Evolutionary conservation across 2,888 invertebrate genomes (phyloP).

Genomic region (Erebia ligea): DNA sequence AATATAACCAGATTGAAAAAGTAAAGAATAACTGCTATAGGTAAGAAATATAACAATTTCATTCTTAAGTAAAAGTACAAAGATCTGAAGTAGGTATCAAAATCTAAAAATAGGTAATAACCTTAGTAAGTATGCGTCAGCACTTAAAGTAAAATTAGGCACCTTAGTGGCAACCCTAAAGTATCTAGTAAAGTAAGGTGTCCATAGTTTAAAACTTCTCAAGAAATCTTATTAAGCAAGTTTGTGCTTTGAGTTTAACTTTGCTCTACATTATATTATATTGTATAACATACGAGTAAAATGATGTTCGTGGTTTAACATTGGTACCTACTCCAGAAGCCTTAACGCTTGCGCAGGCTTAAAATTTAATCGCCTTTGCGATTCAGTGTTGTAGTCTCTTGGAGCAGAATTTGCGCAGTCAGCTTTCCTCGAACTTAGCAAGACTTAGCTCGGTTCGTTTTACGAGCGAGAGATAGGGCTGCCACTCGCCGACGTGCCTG

Average conservation of each 20-base stretch:
- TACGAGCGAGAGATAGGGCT: slow-evolving; percentile 22
- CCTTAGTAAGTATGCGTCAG: background rate
- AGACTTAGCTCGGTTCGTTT: slow-evolving; percentile 30
- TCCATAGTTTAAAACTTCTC: background rate
- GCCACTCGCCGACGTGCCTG: background rate
- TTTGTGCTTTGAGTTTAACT: background rate
- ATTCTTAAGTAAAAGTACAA: too few relatives aligned
- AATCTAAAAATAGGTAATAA: too few relatives aligned
- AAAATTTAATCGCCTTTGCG: slow-evolving; percentile 32
- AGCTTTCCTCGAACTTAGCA: slow-evolving; percentile 27
- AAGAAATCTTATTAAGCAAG: slow-evolving; percentile 4
- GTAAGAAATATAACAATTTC: too few relatives aligned
- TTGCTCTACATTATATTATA: background rate
- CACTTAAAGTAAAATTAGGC: background rate
- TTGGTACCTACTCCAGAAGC: slow-evolving; percentile 14
- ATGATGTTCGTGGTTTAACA: slow-evolving; percentile 13
- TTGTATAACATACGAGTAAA: background rate
- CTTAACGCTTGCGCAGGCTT: slow-evolving; percentile 25
- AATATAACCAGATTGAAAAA: too few relatives aligned
- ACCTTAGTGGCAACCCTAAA: background rate
- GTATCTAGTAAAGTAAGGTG: background rate
- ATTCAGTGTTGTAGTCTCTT: slow-evolving; percentile 29
- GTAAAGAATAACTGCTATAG: too few relatives aligned
- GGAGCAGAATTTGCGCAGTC: slow-evolving; percentile 27
- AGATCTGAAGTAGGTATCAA: too few relatives aligned